Percentiles rank a stretch among this genome's conserved stretches.
Evolutionary conservation across 2,797 vertebrate species (phyloP).

Genomic region (Hippocampus kuda): DNA sequence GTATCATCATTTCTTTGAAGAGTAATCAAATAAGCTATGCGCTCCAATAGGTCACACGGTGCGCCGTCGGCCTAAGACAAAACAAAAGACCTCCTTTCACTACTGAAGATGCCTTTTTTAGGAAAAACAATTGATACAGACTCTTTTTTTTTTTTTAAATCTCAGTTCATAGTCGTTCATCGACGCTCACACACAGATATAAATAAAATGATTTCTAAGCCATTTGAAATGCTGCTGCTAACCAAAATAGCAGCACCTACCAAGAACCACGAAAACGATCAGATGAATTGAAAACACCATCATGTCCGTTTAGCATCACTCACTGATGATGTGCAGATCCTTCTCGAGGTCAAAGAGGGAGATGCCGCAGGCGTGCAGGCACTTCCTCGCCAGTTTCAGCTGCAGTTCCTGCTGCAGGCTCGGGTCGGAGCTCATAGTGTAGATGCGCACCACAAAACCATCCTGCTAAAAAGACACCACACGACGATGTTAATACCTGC

Average conservation of each 20-base stretch:
- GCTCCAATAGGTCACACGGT: no score
- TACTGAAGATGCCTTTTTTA: no score
- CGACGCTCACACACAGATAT: no score
- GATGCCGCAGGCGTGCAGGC: constrained; percentile 96
- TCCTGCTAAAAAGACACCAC: constrained; percentile 66
- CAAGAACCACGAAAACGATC: no score
- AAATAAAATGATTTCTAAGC: no score
- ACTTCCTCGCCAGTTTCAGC: constrained; percentile 96
- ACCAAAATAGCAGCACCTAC: no score
- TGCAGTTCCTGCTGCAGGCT: constrained; percentile 95
- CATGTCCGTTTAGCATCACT: constrained; percentile 45
- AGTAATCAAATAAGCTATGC: background rate
- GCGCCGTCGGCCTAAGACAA: no score
- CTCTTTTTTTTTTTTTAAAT: no score
- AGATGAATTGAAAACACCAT: background rate
- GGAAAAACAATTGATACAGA: no score
- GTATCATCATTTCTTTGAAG: background rate
- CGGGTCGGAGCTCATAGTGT: constrained; percentile 89
- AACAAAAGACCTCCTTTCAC: no score
- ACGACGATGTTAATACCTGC: constrained; percentile 3
- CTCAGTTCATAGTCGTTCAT: no score
- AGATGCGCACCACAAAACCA: constrained; percentile 97
- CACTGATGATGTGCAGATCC: constrained; percentile 98
- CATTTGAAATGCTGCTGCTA: no score
- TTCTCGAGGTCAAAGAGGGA: constrained; percentile 97